Evolutionary conservation across 2,113 vertebrate genomes (phyloP).

Genomic region (Echinops telfairi): DNA sequence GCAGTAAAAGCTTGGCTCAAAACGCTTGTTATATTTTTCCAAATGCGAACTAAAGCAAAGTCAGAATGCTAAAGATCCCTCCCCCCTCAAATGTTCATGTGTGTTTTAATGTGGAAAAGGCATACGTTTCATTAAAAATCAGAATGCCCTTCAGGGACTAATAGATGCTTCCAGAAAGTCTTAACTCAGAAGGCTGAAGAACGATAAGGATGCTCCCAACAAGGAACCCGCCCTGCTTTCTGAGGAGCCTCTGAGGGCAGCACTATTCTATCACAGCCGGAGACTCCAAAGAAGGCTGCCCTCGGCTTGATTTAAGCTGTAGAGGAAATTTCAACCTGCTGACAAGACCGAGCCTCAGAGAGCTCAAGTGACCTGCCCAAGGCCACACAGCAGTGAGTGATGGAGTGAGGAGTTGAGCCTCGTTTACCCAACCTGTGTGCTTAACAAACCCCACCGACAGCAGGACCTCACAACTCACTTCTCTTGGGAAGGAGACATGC

Average conservation of each 20-base stretch:
- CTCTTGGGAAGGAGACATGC: background rate
- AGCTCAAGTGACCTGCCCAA: background rate
- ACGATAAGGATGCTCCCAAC: background rate
- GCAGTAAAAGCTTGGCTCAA: conserved; percentile 2
- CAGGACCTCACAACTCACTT: background rate
- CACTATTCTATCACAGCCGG: background rate
- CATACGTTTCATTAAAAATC: background rate
- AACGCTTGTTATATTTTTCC: background rate
- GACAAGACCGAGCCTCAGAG: background rate
- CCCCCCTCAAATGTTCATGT: background rate
- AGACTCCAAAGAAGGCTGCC: background rate
- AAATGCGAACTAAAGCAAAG: conserved; percentile 1
- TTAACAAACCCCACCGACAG: background rate
- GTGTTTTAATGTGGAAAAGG: background rate
- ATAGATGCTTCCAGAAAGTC: conserved; percentile 15
- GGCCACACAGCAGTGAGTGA: background rate
- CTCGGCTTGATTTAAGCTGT: background rate
- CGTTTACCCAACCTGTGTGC: background rate
- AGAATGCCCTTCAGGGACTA: background rate
- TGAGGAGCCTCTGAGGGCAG: background rate
- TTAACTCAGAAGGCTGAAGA: background rate
- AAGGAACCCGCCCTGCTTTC: background rate
- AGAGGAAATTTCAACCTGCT: background rate
- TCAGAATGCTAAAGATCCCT: background rate
- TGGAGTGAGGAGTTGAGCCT: background rate